These are phyloP conservation scores for Myotis davidii DNA, from an alignment of 2,113 vertebrate species.

Conservation along the genomic window DNA sequence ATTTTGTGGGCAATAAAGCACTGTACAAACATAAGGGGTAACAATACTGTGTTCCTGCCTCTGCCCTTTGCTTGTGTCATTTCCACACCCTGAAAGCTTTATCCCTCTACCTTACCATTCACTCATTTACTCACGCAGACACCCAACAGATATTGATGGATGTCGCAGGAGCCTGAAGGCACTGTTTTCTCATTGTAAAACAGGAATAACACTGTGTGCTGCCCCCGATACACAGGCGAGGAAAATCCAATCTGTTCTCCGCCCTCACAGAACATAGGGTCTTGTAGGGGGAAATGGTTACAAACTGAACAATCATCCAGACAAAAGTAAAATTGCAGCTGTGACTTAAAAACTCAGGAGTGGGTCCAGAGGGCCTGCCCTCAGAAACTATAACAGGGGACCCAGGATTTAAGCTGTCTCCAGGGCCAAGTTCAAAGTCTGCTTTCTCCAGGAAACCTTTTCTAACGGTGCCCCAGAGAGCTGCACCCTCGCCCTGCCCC, in stretches of 20 bases:
- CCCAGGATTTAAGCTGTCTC: neutral
- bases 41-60: neutral
- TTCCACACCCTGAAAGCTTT: neutral
- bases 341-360: neutral
- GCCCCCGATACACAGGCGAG: neutral
- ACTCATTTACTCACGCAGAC: neutral
- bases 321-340: neutral
- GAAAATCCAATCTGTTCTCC: slow-evolving; percentile 4
- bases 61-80: neutral
- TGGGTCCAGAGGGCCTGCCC: neutral
- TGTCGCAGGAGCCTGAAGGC: too few relatives aligned
- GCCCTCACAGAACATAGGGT: neutral
- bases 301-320: neutral
- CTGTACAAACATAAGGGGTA: neutral
- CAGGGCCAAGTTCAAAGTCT: neutral
- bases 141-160: neutral
- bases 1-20: neutral
- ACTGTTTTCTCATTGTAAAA: too few relatives aligned
- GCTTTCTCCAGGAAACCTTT: slow-evolving; percentile 4
- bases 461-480: neutral
- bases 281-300: neutral
- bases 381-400: neutral
- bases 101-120: neutral
- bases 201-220: neutral
- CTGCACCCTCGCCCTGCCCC: neutral